phyloP scores from a whole-genome alignment of 2,113 vertebrate genomes.

The Elephantulus edwardii region DNA sequence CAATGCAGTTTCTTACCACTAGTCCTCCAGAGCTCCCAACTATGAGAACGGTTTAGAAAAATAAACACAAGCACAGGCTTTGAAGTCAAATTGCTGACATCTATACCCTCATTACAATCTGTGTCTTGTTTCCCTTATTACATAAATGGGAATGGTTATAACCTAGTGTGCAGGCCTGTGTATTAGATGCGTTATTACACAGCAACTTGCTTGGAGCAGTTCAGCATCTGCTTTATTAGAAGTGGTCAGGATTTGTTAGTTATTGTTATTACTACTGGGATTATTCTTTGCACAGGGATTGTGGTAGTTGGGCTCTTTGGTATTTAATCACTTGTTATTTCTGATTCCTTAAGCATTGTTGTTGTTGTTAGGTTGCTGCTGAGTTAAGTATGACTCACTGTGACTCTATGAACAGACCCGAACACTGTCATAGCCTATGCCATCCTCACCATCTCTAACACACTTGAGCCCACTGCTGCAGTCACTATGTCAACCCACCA shows the following conservation, averaged over 20 bases:
- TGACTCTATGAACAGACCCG: no score
- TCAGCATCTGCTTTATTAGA: neutral
- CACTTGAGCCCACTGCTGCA: no score
- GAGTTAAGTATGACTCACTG: no score
- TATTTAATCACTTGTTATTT: neutral
- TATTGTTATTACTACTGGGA: neutral
- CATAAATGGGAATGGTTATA: neutral
- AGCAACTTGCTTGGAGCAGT: neutral
- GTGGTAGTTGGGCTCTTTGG: neutral
- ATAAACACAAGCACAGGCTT: neutral
- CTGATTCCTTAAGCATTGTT: constrained; percentile 42
- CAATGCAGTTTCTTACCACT: no score
- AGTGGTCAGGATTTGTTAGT: neutral
- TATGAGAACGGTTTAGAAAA: neutral
- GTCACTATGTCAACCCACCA: no score
- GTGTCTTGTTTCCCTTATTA: neutral
- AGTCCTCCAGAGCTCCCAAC: no score
- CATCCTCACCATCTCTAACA: no score
- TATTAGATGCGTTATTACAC: neutral
- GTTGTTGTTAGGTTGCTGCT: no score
- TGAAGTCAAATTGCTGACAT: neutral
- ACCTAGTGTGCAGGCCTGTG: neutral
- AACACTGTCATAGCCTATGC: no score
- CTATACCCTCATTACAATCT: neutral
- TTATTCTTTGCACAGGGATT: no score